Evolutionary conservation across 2,888 invertebrate species (phyloP).

Genomic region (Microctonus brassicae): DNA sequence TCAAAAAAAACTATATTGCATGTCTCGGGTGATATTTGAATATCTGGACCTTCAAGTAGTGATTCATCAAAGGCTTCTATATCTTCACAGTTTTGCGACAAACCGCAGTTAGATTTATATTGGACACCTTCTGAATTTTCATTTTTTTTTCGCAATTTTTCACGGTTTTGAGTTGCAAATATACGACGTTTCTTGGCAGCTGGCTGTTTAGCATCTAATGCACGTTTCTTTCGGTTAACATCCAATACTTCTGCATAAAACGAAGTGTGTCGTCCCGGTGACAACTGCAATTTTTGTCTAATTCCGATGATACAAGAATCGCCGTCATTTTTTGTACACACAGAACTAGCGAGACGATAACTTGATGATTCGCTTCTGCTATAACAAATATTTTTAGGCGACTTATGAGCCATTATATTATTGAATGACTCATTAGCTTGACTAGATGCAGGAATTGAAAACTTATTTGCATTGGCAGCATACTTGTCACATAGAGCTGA

Average conservation of each 20-base stretch:
- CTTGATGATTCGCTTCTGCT: no score
- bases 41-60: conserved; percentile 1
- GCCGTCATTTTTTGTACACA: conserved; percentile 43
- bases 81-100: conserved; percentile 17
- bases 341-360: no score
- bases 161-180: conserved; percentile 7
- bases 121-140: conserved; percentile 29
- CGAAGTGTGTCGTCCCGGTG: conserved; percentile 37
- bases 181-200: conserved; percentile 18
- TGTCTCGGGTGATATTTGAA: conserved; percentile 16
- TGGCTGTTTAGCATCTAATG: conserved; percentile 25
- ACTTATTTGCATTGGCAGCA: conserved; percentile 37
- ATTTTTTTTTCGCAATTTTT: conserved; percentile 21
- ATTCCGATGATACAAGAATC: conserved; percentile 28
- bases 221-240: conserved; percentile 26
- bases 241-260: background rate
- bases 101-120: conserved; percentile 30
- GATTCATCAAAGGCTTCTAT: conserved; percentile 13
- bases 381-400: no score
- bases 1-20: conserved; percentile 28
- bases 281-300: conserved; percentile 32
- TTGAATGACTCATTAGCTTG: conserved; percentile 39
- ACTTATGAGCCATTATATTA: no score
- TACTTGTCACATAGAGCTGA: conserved; percentile 33
- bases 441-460: conserved; percentile 40